phyloP scores from a whole-genome alignment of 2,113 vertebrate genomes.

The Sturnus vulgaris region DNA sequence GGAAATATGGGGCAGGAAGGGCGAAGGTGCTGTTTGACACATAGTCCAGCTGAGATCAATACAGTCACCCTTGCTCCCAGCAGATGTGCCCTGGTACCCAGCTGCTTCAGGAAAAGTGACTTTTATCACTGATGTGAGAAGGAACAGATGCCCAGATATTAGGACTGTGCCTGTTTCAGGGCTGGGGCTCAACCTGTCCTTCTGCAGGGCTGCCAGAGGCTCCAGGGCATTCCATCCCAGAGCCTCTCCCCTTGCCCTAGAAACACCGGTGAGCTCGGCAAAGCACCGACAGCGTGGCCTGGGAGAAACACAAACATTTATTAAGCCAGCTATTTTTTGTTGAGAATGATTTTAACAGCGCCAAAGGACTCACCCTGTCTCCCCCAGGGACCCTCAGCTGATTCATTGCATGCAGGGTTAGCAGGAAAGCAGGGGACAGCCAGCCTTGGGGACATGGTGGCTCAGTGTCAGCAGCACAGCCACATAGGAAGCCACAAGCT shows the following conservation, averaged over 20 bases:
- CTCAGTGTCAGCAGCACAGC: neutral
- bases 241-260: neutral
- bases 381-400: neutral
- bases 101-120: neutral
- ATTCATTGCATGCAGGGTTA: conserved; percentile 2
- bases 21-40: neutral
- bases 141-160: neutral
- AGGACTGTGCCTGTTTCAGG: neutral
- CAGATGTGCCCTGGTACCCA: neutral
- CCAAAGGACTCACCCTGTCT: neutral
- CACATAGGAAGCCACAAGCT: neutral
- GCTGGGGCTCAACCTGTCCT: neutral
- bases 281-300: neutral
- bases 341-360: neutral
- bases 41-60: neutral
- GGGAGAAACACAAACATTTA: conserved; percentile 40
- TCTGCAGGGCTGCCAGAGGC: neutral
- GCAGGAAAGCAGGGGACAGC: neutral
- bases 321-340: conserved; percentile 22
- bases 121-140: neutral
- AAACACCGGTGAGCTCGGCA: neutral
- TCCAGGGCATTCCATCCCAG: neutral
- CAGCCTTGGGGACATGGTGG: neutral
- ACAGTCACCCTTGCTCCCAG: neutral
- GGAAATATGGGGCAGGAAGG: neutral